Evolutionary conservation across 2,888 invertebrate species (phyloP).

Genomic region (Tortricodes alternella): DNA sequence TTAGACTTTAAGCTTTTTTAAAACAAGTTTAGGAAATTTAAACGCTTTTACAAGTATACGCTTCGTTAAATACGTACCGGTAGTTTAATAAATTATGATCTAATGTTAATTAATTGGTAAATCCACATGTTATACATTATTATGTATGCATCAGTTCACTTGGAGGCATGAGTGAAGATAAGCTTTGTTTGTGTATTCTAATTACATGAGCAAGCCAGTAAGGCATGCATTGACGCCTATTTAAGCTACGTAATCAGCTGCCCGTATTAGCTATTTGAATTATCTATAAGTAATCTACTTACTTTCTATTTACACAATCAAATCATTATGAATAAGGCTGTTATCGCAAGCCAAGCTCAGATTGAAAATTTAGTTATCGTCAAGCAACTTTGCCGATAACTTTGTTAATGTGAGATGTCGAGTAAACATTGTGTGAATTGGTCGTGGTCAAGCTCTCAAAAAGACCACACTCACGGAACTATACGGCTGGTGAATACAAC

Average conservation of each 20-base stretch:
- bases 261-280: slow-evolving; percentile 5
- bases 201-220: slow-evolving; percentile 9
- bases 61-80: too few relatives aligned
- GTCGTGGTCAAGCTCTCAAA: slow-evolving; percentile 1
- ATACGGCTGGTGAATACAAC: slow-evolving; percentile 21
- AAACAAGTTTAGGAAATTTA: too few relatives aligned
- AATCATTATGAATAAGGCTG: too few relatives aligned
- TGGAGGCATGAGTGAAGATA: slow-evolving; percentile 11
- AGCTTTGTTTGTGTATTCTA: slow-evolving; percentile 14
- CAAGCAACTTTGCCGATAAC: too few relatives aligned
- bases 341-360: too few relatives aligned
- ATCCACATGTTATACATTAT: background rate
- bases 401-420: too few relatives aligned
- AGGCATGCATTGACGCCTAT: slow-evolving; percentile 14
- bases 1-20: too few relatives aligned
- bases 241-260: slow-evolving; percentile 14
- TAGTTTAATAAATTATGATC: too few relatives aligned
- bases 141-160: slow-evolving; percentile 17
- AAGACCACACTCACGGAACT: slow-evolving; percentile 14
- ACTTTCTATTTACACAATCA: too few relatives aligned
- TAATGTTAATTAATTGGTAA: background rate
- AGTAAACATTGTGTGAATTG: background rate
- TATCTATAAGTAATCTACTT: background rate
- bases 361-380: too few relatives aligned
- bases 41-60: too few relatives aligned